Conservation (phyloP, 2,113 vertebrate species). For the Indri indri region DNA sequence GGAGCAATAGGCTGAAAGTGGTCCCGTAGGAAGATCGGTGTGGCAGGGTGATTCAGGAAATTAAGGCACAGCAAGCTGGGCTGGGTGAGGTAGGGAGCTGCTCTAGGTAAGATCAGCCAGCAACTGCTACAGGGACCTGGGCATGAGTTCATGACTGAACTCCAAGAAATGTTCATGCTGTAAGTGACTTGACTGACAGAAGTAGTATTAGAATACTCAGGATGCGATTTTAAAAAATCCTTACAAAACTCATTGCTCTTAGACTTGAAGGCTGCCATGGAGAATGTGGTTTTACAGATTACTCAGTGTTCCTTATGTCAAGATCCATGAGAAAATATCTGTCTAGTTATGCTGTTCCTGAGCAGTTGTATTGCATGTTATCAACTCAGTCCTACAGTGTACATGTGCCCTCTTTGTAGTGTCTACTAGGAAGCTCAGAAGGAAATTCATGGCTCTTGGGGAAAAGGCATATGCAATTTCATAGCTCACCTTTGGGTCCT, state of each 20-base stretch:
- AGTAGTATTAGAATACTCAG: neutral
- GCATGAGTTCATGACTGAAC: neutral
- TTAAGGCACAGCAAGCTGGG: no score
- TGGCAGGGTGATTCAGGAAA: neutral
- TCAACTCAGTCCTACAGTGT: neutral
- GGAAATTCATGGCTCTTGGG: neutral
- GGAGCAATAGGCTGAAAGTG: neutral
- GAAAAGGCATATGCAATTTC: neutral
- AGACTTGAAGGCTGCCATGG: neutral
- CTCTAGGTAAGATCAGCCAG: neutral
- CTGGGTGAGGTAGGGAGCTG: neutral
- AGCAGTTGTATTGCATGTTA: neutral
- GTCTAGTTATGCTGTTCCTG: neutral
- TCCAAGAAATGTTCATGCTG: neutral
- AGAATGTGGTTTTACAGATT: neutral
- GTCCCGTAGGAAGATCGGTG: neutral
- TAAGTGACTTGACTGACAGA: neutral
- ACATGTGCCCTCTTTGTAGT: neutral
- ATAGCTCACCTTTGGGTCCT: neutral
- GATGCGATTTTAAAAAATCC: neutral
- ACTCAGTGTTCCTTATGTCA: neutral
- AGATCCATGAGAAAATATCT: neutral
- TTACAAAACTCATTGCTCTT: neutral
- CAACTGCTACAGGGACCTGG: neutral
- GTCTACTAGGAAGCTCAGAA: neutral